Evolutionary conservation across 2,797 vertebrate species (phyloP), one percentile per base, ranked within the genome.

Genomic region (Syngnathus rostellatus): DNA sequence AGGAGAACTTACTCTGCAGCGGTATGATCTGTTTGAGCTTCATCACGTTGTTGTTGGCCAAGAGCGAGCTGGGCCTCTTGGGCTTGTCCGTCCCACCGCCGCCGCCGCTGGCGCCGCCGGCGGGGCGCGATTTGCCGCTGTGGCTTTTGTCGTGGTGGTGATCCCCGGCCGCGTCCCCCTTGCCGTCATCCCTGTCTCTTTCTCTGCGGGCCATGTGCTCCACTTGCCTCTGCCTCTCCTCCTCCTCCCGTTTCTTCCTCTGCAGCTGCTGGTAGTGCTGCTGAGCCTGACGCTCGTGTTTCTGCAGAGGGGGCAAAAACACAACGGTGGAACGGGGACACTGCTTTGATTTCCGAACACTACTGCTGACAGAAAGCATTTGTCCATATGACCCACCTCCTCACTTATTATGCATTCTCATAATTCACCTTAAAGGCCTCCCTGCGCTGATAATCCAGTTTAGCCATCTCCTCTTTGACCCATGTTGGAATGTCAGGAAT

Each of bases 1-100:
- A 94, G 68, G 95, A 92, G 81, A 98, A 97, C 73, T 95, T 95
- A 68, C 92, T 92, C 88, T 99, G 97, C 71, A 99, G 81, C 0
- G 97, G 97, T 84, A 99, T 98, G 87, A 98, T 98, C 88, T 99
- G 97, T 82, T 98, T 98, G 45, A 98, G 89, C 88, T 97, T 97
- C 92, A 98, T 90, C 81, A 99, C 97, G 0, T 98, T 98, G 78
- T 98, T 98, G 86, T 94, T 95, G 46, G 94, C 94, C 85, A 98
- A 71, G 51, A 98, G 93, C 2, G 95, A 98, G 76, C 94, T 97
- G n/a, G 97, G 97, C 25, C 96, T 88, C 80, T 96, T 97, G 86
- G 96, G 95, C 43, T 98, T 95, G 73, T 99, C 97, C 0, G 88
- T 74, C 1, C 89, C 72, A 0, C 90, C 81, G 3, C 89, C 69